A percentile compares a stretch with the other conserved stretches of the same genome.
These are phyloP conservation scores for Styela plicata DNA, from an alignment of 23 tunicate genomes.

Conservation along the genomic window DNA sequence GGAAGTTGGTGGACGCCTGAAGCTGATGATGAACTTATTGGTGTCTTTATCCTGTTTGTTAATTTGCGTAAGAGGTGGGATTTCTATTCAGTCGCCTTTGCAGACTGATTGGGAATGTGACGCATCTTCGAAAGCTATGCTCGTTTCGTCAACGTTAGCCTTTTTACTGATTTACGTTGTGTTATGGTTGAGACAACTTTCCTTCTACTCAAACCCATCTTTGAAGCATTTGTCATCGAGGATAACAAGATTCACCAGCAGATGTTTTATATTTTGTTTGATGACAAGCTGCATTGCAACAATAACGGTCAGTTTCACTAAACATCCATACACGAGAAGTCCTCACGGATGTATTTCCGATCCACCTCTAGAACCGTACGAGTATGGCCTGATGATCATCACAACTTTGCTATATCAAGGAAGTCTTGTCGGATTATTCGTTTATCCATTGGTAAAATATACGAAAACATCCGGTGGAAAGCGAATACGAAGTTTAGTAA, in stretches of 20 bases:
- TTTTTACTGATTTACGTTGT: background rate
- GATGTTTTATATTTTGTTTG: background rate
- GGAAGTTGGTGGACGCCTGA: background rate
- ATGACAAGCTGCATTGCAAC: background rate
- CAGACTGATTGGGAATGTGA: background rate
- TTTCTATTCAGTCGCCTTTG: background rate
- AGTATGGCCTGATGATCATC: background rate
- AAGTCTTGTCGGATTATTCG: background rate
- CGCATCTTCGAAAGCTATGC: background rate
- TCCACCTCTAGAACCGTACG: background rate
- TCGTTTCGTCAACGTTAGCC: background rate
- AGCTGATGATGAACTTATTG: background rate
- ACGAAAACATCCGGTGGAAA: background rate
- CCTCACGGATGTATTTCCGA: background rate
- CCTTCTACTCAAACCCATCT: background rate
- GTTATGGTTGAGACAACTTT: background rate
- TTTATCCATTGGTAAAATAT: background rate
- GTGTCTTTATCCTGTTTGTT: background rate
- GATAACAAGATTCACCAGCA: background rate
- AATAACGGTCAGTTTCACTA: background rate
- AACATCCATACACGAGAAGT: background rate
- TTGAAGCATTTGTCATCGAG: background rate
- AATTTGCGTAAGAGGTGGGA: background rate
- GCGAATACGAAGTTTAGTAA: background rate
- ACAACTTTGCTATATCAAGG: background rate